Conservation (phyloP, 2,113 vertebrate species). For the Rhinogobius similis region DNA sequence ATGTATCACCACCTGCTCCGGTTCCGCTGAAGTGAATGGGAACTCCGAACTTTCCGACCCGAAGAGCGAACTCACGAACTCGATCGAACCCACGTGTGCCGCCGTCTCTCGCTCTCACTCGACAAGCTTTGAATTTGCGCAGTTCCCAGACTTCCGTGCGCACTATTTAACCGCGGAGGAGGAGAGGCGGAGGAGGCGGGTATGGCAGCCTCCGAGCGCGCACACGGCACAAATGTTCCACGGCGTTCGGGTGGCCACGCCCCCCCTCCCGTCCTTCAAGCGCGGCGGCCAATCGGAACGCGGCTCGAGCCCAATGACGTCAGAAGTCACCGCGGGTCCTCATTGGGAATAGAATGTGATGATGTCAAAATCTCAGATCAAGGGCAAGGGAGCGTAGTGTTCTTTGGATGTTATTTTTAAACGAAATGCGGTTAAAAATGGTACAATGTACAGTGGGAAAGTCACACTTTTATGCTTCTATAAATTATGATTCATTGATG, state of each 20-base stretch:
- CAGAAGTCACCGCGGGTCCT: constrained; percentile 41
- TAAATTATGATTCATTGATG: no score
- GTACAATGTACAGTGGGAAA: no score
- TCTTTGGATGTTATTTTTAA: not conserved
- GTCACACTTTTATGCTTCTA: no score
- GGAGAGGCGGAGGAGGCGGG: constrained; percentile 56
- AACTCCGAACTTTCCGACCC: not conserved
- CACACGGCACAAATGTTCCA: constrained; percentile 65
- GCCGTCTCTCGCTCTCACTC: not conserved
- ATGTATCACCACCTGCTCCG: constrained; percentile 75
- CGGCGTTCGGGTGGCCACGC: constrained; percentile 51
- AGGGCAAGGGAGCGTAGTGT: not conserved
- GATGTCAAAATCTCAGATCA: not conserved
- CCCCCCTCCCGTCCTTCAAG: constrained; percentile 15
- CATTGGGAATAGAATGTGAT: constrained; percentile 41
- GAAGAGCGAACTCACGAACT: not conserved
- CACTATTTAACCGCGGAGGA: constrained; percentile 51
- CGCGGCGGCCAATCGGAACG: constrained; percentile 61
- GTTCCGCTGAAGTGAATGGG: constrained; percentile 42
- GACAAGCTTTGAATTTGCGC: constrained; percentile 17
- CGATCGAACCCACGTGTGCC: not conserved
- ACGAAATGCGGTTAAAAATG: no score
- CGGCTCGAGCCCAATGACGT: constrained; percentile 58
- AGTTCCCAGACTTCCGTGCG: constrained; percentile 37
- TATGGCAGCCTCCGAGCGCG: constrained; percentile 30